Base-by-base conservation (phyloP, 1,140 invertebrate genomes). In the Chironomus tepperi region DNA sequence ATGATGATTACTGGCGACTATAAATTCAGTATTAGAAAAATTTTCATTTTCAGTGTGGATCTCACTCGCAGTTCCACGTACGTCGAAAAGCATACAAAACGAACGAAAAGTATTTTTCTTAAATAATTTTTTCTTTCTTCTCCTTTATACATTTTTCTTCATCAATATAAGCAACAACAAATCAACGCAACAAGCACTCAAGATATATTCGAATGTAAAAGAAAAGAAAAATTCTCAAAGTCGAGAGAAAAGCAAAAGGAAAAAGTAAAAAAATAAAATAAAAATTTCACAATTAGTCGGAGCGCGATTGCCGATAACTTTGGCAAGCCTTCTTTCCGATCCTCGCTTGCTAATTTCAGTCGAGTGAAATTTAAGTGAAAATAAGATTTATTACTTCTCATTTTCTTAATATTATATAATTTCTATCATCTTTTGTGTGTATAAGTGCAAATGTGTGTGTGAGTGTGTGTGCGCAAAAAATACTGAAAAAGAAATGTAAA, bases 261-360 rank as follows among this genome's bases (percentile, higher is more conserved):
- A 57, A n/a, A 57, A 34, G 5, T 34, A 34, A 34, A 34, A n/a
- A 57, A 57, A n/a, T 57, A n/a, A 57, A 57, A 57, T n/a, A n/a
- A 57, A 57, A 57, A 57, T 57, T 57, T 34, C 24, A 34, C 24
- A 34, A 34, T 34, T n/a, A 57, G 47, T 57, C 47, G 12, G 47
- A 57, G 47, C 47, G 47, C n/a, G 47, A 57, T 57, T 57, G 47
- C n/a, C 47, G 47, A 57, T 57, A 57, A 57, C 47, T 57, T 57
- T 57, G 47, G 47, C 47, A 57, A 34, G 24, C 24, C 24, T 34
- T 57, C 43, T 57, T 57, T n/a, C n/a, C 47, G 24, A 34, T 34
- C 24, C 24, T 34, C 24, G 24, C 5, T 34, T 34, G 24, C 5
- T 34, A 34, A 34, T 34, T 34, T 34, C 24, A 34, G 24, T 34